These are phyloP conservation scores for Pterocles gutturalis DNA, from an alignment of 2,113 vertebrate species.

Conservation along the genomic window DNA sequence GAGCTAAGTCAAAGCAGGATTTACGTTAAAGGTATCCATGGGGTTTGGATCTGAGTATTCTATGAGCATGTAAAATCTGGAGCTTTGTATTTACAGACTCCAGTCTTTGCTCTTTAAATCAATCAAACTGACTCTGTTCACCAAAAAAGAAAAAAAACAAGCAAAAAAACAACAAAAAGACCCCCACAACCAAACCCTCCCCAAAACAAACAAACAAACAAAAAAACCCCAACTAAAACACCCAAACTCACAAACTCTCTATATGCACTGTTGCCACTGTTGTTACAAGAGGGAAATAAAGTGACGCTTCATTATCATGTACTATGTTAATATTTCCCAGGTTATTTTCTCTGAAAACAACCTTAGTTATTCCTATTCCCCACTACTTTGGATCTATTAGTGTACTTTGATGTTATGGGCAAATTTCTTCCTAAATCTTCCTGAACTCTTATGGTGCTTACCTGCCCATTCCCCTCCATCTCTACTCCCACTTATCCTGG, in stretches of 20 bases:
- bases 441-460: not conserved
- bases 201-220: no score
- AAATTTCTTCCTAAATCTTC: not conserved
- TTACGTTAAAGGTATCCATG: not conserved
- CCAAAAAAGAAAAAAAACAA: not conserved
- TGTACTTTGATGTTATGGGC: not conserved
- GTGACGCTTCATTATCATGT: not conserved
- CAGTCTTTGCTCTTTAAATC: not conserved
- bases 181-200: no score
- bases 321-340: not conserved
- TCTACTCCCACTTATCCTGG: not conserved
- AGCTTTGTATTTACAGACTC: not conserved
- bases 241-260: not conserved
- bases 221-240: not conserved
- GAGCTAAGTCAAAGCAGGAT: not conserved
- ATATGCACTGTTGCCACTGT: not conserved
- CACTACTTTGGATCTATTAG: not conserved
- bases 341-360: not conserved
- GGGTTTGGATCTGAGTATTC: not conserved
- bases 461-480: not conserved
- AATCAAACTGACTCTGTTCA: not conserved
- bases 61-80: not conserved
- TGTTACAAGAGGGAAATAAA: not conserved
- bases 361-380: not conserved
- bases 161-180: not conserved